Evolutionary conservation across 37 sponge, comb jelly and placozoan genomes (phyloP).

Genomic region (Lycopodina hypogea): DNA sequence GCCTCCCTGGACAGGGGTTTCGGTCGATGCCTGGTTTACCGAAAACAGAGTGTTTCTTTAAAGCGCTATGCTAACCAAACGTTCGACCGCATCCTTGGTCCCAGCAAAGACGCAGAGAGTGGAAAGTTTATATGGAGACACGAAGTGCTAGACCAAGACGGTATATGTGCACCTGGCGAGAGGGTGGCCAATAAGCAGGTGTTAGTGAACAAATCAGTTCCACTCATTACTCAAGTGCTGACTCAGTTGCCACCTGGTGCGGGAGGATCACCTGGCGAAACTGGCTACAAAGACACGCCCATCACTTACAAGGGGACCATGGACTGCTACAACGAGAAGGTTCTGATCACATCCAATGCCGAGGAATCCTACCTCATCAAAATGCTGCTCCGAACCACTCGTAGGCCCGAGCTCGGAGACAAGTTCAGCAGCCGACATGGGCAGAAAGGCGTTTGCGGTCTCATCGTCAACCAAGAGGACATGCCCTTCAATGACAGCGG

Average conservation of each 20-base stretch:
- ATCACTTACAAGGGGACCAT: constrained; percentile 80
- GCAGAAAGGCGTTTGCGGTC: constrained; percentile 98
- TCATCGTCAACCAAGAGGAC: constrained; percentile 94
- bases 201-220: constrained; percentile 93
- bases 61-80: constrained; percentile 96
- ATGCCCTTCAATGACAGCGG: constrained; percentile 95
- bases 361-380: constrained; percentile 90
- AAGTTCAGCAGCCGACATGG: constrained; percentile 99
- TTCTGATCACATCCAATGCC: constrained; percentile 85
- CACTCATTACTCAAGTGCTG: constrained; percentile 66
- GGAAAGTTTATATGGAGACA: constrained; percentile 85
- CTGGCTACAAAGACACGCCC: constrained; percentile 79
- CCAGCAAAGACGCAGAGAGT: constrained; percentile 67
- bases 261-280: neutral
- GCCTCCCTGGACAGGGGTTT: constrained; percentile 92
- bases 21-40: constrained; percentile 93
- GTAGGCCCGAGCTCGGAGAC: constrained; percentile 96
- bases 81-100: constrained; percentile 87
- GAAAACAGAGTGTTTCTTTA: constrained; percentile 76
- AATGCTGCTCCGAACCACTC: constrained; percentile 80
- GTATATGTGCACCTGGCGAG: constrained; percentile 78
- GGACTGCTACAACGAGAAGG: constrained; percentile 80
- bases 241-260: constrained; percentile 14
- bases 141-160: constrained; percentile 81
- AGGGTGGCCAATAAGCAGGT: constrained; percentile 71